Evolutionary conservation across 2,888 invertebrate genomes (phyloP), one percentile per base, ranked within the genome.

Genomic region (Eledona agricola): DNA sequence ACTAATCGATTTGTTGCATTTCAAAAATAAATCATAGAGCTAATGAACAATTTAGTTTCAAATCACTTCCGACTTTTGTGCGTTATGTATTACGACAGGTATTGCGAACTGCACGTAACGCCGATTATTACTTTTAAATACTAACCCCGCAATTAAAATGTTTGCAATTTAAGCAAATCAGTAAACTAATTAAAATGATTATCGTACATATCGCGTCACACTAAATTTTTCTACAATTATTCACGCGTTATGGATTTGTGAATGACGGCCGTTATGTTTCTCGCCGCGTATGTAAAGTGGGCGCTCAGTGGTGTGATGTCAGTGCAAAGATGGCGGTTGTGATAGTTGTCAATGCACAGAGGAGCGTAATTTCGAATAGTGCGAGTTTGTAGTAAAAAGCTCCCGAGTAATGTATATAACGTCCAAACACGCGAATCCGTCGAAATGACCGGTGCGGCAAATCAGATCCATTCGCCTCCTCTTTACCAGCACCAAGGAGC

Each of bases 401-500:
- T 26, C 32, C 26, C 29, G 26, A 47, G 47, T 50, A 22, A 50
- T 40, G 49, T 19, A 31, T 16, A 50, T 40, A 32, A 32, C 47
- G 47, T 47, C 31, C 40, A 50, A 50, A 7, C 7, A 6, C 15
- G 20, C 11, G 10, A 32, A 32, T 38, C 28, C 25, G 38, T 51
- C 54, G 42, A 11, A 35, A 64, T 65, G 66, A 66, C 65, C 32
- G 63, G 64, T 54, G 63, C 55, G 42, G 54, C 59, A 20, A 50
- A 52, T 34, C 57, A 59, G 28, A 54, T 59, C 43, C 52, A 57
- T 23, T 34, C 46, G 13, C 63, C 66, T 54, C 66, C 63, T 47
- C 58, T 66, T 34, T 65, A 65, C 38, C 56, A 62, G 25, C 60
- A 62, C 26, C 61, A 60, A 42, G 62, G 63, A 52, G 60, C 60